Percentiles rank a stretch among this genome's conserved stretches.
These are phyloP conservation scores for Gortyna flavago DNA, from an alignment of 2,888 invertebrate species.

Conservation along the genomic window DNA sequence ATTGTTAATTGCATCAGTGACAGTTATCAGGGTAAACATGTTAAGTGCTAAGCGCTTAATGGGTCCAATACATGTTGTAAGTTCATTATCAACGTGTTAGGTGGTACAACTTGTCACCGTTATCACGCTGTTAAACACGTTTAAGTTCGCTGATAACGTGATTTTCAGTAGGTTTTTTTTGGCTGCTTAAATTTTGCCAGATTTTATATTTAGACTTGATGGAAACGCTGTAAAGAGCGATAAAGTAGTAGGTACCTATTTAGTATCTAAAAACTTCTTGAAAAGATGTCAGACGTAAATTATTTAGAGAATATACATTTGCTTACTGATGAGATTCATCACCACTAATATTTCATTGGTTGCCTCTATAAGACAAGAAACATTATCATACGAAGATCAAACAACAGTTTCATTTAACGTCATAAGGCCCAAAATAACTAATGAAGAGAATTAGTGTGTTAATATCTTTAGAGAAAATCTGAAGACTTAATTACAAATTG, in stretches of 20 bases:
- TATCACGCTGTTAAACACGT: constrained; percentile 52
- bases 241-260: neutral
- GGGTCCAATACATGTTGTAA: constrained; percentile 23
- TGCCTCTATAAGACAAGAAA: neutral
- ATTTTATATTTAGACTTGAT: neutral
- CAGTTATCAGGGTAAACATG: constrained; percentile 44
- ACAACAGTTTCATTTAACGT: neutral
- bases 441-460: neutral
- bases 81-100: constrained; percentile 46
- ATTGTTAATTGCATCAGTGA: constrained; percentile 57
- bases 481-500: neutral
- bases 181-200: neutral
- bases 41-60: constrained; percentile 61
- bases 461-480: neutral
- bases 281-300: neutral
- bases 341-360: neutral
- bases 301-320: neutral
- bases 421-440: neutral
- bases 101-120: constrained; percentile 41
- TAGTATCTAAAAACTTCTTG: neutral
- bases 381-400: neutral
- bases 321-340: neutral
- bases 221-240: neutral
- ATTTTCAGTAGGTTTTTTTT: neutral
- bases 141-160: constrained; percentile 33